Conservation (phyloP, 1,140 invertebrate species). For the Panulirus ornatus region DNA sequence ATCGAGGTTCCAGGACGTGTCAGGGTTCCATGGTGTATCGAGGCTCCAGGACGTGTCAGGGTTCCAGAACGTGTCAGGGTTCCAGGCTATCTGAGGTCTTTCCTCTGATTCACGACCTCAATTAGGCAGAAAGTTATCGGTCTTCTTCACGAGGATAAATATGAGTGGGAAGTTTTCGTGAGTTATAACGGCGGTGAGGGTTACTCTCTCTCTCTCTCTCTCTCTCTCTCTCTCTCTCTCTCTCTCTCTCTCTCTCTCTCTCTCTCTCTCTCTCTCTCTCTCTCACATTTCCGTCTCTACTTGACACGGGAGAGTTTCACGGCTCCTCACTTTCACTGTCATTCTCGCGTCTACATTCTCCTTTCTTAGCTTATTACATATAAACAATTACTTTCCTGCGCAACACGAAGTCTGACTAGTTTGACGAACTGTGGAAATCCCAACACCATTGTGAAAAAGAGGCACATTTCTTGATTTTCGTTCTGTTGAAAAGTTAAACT, state of each 20-base stretch:
- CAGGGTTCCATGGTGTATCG: too few relatives aligned
- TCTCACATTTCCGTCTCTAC: background rate
- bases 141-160: background rate
- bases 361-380: background rate
- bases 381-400: too few relatives aligned
- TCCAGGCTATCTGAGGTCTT: too few relatives aligned
- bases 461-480: too few relatives aligned
- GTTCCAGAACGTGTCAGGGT: too few relatives aligned
- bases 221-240: background rate
- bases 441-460: too few relatives aligned
- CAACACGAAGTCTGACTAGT: too few relatives aligned
- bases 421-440: too few relatives aligned
- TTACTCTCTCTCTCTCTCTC: background rate
- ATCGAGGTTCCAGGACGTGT: too few relatives aligned
- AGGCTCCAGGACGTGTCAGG: too few relatives aligned
- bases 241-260: background rate
- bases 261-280: background rate
- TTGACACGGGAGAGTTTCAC: background rate
- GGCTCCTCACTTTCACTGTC: too few relatives aligned
- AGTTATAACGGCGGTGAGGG: background rate
- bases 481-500: too few relatives aligned
- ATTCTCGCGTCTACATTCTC: background rate
- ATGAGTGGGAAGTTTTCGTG: background rate
- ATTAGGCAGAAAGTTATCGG: slow-evolving; percentile 1
- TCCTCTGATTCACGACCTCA: slow-evolving; percentile 18